A percentile compares a stretch with the other conserved stretches of the same genome.
phyloP scores from a whole-genome alignment of 2,888 invertebrate genomes.

The Taphrorychus bicolor region DNA sequence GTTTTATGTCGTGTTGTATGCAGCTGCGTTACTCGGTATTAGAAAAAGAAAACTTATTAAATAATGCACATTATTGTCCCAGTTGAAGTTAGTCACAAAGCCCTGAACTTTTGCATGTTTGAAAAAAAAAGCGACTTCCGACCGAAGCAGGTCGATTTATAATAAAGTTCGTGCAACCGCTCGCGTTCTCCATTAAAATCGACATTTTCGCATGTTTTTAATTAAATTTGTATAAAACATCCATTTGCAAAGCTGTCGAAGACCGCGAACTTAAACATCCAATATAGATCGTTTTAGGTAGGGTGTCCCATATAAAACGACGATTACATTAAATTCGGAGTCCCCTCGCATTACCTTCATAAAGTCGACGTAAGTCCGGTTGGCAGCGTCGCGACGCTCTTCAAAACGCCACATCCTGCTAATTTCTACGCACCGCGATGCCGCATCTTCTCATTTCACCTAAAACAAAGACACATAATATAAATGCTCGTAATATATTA shows the following conservation, averaged over 20 bases:
- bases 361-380: slow-evolving; percentile 10
- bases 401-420: background rate
- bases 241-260: no score
- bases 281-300: no score
- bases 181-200: no score
- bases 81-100: slow-evolving; percentile 9
- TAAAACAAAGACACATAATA: background rate
- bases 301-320: no score
- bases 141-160: background rate
- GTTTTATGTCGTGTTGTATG: no score
- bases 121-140: background rate
- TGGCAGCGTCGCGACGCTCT: slow-evolving; percentile 12
- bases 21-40: background rate
- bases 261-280: no score
- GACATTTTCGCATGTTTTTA: no score
- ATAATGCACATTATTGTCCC: slow-evolving; percentile 3
- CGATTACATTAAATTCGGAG: no score
- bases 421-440: slow-evolving; percentile 1
- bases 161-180: background rate
- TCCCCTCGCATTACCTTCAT: background rate
- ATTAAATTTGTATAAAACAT: no score
- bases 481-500: background rate
- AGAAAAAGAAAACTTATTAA: slow-evolving; percentile 15
- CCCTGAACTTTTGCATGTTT: background rate
- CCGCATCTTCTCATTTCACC: background rate